Percentiles rank a stretch among this genome's conserved stretches.
Conservation (phyloP, 2,888 invertebrate species). For the Eupelmus urozonus region DNA sequence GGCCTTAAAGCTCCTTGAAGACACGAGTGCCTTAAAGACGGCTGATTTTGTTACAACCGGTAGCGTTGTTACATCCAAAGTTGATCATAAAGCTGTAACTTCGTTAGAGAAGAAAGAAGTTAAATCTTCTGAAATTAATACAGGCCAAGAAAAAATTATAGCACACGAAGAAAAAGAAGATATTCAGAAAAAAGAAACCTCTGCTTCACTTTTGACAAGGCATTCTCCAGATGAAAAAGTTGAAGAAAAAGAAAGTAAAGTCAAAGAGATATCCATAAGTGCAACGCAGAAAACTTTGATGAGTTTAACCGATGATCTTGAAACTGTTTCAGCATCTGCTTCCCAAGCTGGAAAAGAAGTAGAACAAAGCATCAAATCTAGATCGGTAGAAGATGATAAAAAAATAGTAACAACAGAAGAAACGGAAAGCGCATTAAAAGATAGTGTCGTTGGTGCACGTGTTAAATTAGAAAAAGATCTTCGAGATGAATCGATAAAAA, state of each 20-base stretch:
- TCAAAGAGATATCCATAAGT: constrained; percentile 65
- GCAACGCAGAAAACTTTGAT: constrained; percentile 67
- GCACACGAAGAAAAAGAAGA: constrained; percentile 70
- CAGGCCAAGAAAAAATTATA: constrained; percentile 67
- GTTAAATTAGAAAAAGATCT: constrained; percentile 68
- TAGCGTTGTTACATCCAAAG: constrained; percentile 66
- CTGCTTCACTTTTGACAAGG: constrained; percentile 66
- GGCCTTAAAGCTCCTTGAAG: constrained; percentile 66
- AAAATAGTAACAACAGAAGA: constrained; percentile 66
- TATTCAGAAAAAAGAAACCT: constrained; percentile 67
- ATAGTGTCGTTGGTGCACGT: constrained; percentile 67
- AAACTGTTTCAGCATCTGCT: constrained; percentile 69
- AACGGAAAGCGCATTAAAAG: constrained; percentile 63
- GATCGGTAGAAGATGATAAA: constrained; percentile 66
- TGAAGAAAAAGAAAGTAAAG: constrained; percentile 66
- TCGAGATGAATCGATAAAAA: constrained; percentile 57
- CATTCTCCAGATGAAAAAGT: constrained; percentile 67
- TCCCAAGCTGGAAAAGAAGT: constrained; percentile 65
- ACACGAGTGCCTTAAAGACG: constrained; percentile 61
- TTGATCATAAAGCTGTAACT: constrained; percentile 68
- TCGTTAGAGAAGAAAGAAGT: constrained; percentile 69
- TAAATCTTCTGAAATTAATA: constrained; percentile 68
- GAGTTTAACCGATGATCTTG: constrained; percentile 66
- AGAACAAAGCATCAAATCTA: constrained; percentile 58
- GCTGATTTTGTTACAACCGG: constrained; percentile 59